Evolutionary conservation across 2,113 vertebrate species (phyloP), one percentile per base, ranked within the genome.

Genomic region (Pollimyrus isidori): DNA sequence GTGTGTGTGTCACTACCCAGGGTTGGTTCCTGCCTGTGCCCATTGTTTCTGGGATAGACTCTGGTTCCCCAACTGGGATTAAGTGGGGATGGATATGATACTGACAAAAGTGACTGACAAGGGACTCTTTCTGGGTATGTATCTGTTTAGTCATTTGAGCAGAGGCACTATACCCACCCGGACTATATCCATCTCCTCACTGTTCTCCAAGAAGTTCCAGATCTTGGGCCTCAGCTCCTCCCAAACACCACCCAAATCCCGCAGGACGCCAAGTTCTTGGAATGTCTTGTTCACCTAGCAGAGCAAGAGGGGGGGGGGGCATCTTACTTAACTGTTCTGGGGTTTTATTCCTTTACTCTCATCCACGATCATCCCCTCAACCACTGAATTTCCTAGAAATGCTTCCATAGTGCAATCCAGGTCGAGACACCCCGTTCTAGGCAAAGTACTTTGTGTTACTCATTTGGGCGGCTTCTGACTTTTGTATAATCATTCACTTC

Each of bases 231-330:
- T 97, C 93, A 98, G 93, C 90, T 99, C 98, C 80, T 97, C 96
- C 98, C 98, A 99, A 97, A 99, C 98, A 86, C 96, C 97, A 7
- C 97, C 97, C 0, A 99, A 94, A 91, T 99, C 98, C 91, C 96
- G 95, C 91, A 99, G 97, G 86, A 99, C 95, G 88, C 97, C 96
- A 4, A 99, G 93, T 90, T 99, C 98, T 94, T 99, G 98, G 93
- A 99, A 99, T 0, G 98, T 99, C 93, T 96, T 97, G 94, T 99
- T 99, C 91, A 99, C 97, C 98, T 99, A 94, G 90, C 89, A 89
- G n/a, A 82, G 23, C 9, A 3, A 26, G 90, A n/a, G 26, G 26
- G 46, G 35, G 35, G 4, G 4, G 48, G 7, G 35, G 15, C 73
- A 80, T 69, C 73, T 39, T 80, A 80, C 73, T 80, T 80, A 80